Evolutionary conservation across 2,113 vertebrate species (phyloP).

Genomic region (Nycticryphes semicollaris): DNA sequence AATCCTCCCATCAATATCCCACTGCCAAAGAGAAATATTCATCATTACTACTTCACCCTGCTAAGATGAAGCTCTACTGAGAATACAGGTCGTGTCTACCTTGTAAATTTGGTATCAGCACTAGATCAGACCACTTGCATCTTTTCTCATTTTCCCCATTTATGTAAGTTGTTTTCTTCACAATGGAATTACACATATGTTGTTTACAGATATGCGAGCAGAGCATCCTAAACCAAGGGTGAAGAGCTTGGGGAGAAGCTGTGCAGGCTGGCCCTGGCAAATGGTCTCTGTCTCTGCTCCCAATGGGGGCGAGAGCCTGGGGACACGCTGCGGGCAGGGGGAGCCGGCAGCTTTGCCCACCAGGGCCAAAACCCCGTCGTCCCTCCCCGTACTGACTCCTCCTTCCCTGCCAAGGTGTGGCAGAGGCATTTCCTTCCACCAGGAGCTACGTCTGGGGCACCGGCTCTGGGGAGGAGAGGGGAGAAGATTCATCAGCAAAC

Average conservation of each 20-base stretch:
- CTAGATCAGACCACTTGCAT: background rate
- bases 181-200: background rate
- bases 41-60: background rate
- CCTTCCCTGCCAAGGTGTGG: background rate
- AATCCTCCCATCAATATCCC: background rate
- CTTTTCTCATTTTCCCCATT: background rate
- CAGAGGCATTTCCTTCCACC: background rate
- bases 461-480: background rate
- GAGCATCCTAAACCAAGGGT: background rate
- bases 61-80: background rate
- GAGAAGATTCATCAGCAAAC: background rate
- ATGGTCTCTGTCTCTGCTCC: background rate
- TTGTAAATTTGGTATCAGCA: background rate
- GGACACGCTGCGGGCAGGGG: rapidly evolving
- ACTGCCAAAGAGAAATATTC: background rate
- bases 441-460: background rate
- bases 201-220: background rate
- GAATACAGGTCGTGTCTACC: background rate
- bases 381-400: background rate
- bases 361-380: rapidly evolving
- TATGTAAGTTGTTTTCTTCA: background rate
- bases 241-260: background rate
- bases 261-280: background rate
- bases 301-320: rapidly evolving
- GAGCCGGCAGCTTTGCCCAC: background rate